phyloP scores from a whole-genome alignment of 2,797 vertebrate genomes.

The Galagoides demidoff region DNA sequence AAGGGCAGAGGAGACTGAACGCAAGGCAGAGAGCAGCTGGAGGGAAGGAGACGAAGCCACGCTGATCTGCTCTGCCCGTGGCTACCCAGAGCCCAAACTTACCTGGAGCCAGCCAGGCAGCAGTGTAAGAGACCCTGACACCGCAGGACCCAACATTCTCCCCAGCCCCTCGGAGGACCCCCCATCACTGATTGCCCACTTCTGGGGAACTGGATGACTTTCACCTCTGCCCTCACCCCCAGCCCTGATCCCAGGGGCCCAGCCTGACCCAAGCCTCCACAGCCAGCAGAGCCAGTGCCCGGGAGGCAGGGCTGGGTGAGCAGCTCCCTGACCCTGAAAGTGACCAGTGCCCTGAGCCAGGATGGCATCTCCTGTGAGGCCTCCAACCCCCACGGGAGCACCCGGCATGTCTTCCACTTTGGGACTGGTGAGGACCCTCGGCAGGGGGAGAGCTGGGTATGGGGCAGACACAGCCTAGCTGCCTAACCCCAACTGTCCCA shows the following conservation, averaged over 20 bases:
- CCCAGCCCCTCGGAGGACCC: background rate
- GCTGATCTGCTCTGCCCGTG: conserved; percentile 88
- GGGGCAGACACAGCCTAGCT: fast-evolving
- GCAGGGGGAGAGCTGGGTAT: fast-evolving
- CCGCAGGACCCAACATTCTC: background rate
- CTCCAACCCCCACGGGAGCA: conserved; percentile 86
- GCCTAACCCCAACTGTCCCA: conserved; percentile 62
- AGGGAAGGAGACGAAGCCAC: conserved; percentile 88
- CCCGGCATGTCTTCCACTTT: conserved; percentile 81
- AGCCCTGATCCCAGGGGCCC: background rate
- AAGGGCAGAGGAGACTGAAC: conserved; percentile 69
- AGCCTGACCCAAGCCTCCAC: conserved; percentile 15
- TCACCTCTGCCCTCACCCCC: background rate
- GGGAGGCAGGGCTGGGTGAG: conserved; percentile 84
- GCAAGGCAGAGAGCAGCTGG: conserved; percentile 61
- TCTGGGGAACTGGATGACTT: background rate
- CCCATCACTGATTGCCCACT: background rate
- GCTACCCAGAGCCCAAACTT: conserved; percentile 90
- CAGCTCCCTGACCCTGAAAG: conserved; percentile 87
- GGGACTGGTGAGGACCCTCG: conserved; percentile 47
- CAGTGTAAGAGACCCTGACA: conserved; percentile 83
- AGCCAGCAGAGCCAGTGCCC: conserved; percentile 76
- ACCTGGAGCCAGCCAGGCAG: conserved; percentile 90
- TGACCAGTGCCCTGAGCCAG: conserved; percentile 86
- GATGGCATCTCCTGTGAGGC: conserved; percentile 89